Percentiles rank a stretch among this genome's conserved stretches.
phyloP scores from a whole-genome alignment of 2,888 invertebrate species.

The Agapostemon virescens region DNA sequence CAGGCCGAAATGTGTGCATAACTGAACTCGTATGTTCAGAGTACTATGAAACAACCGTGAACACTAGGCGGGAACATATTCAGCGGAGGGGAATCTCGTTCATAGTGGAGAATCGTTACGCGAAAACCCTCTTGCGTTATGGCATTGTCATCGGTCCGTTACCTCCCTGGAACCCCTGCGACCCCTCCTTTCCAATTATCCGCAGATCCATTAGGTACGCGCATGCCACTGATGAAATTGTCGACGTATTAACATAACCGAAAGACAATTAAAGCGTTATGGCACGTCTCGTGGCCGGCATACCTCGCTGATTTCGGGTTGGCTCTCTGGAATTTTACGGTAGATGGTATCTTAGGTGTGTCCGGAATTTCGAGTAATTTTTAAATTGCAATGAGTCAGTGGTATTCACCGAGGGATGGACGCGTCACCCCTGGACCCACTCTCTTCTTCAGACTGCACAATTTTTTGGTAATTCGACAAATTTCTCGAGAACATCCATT shows the following conservation, averaged over 20 bases:
- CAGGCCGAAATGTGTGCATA: conserved; percentile 2
- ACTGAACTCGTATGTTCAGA: conserved; percentile 14
- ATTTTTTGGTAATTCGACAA: background rate
- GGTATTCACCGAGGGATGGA: conserved; percentile 3
- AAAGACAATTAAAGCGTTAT: conserved; percentile 73
- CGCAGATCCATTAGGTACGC: conserved; percentile 75
- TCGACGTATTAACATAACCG: conserved; percentile 78
- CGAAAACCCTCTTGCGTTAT: conserved; percentile 65
- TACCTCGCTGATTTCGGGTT: conserved; percentile 45
- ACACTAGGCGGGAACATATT: conserved; percentile 39
- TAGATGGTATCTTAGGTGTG: conserved; percentile 29
- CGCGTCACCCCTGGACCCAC: background rate
- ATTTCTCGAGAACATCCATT: background rate
- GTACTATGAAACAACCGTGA: conserved; percentile 14
- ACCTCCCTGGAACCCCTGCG: conserved; percentile 41
- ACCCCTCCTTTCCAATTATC: conserved; percentile 73
- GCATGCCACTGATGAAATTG: conserved; percentile 73
- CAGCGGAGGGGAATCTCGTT: conserved; percentile 45
- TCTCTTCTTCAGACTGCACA: background rate
- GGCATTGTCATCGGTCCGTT: conserved; percentile 69
- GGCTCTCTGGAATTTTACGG: conserved; percentile 39
- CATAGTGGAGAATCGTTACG: conserved; percentile 60
- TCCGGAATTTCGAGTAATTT: conserved; percentile 45
- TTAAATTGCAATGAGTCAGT: conserved; percentile 39
- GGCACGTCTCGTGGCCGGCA: conserved; percentile 31